phyloP scores from a whole-genome alignment of 2,888 invertebrate genomes.

The Himalopsyche japonica region DNA sequence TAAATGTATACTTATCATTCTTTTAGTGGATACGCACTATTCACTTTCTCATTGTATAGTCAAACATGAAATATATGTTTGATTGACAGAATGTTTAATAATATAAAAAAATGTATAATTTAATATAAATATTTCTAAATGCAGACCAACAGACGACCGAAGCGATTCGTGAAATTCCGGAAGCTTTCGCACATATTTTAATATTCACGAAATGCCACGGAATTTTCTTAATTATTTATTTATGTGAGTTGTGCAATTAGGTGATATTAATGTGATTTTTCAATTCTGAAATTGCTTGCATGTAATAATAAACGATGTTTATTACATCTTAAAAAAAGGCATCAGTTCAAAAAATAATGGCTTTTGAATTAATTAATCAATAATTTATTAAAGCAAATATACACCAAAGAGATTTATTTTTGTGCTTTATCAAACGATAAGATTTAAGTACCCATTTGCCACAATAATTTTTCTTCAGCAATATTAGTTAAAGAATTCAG shows the following conservation, averaged over 20 bases:
- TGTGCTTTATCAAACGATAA: no score
- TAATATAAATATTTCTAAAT: conserved; percentile 18
- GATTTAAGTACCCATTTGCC: no score
- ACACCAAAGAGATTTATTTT: no score
- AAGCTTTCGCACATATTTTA: conserved; percentile 1
- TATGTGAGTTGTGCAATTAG: neutral
- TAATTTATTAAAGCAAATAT: no score
- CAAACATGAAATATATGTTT: neutral
- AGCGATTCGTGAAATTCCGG: conserved; percentile 35
- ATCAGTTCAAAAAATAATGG: no score
- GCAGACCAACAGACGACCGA: conserved; percentile 30
- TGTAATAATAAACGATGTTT: no score
- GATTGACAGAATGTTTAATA: neutral
- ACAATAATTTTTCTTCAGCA: no score
- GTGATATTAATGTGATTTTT: no score
- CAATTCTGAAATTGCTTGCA: no score
- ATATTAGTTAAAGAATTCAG: no score
- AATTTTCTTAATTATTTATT: conserved; percentile 27
- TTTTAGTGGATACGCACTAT: neutral
- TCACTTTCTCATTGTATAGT: neutral
- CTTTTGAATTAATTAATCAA: no score
- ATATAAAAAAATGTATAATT: neutral
- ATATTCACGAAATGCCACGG: conserved; percentile 7
- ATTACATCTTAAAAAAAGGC: no score
- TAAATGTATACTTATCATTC: neutral